Evolutionary conservation across 2,888 invertebrate genomes (phyloP), one percentile per base, ranked within the genome.

Genomic region (Cosmia pyralina): DNA sequence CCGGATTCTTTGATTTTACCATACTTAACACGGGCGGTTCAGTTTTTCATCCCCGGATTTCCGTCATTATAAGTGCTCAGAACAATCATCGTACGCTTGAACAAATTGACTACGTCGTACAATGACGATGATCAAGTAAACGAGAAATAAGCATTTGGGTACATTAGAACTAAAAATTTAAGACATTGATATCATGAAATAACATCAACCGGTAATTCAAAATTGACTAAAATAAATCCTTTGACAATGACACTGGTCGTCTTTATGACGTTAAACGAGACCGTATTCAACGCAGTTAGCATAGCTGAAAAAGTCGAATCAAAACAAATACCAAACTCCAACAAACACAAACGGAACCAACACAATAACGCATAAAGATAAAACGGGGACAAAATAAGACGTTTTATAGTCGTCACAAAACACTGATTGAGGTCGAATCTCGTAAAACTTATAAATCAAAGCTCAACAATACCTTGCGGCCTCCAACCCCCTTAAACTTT

Each of bases 401-500:
- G 38, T 74, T 80, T 87, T 85, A 88, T 74, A 66, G 69, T 80
- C 72, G 66, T 77, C 84, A 75, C 82, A 83, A 87, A 81, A 82
- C 79, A 79, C 80, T 87, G 87, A 88, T 87, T 88, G 81, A 75
- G 82, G 77, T 73, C 66, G 69, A 59, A 76, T 60, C 69, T 78
- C 83, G 80, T 82, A 81, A 83, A 84, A 81, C 78, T 81, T 85
- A 77, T 81, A 83, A 85, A 85, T 86, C 79, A 83, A 73, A 70
- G 44, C 71, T 34, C 69, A 83, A 85, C 81, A 83, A 83, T 75
- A 69, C 85, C 76, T 79, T n/a, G 41, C 72, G 65, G 59, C 38
- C 80, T 85, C 77, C 73, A 52, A 65, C 58, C 72, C 72, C 76
- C 83, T 77, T 63, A 81, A 81, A 81, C 64, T 79, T 72, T 15